These are phyloP conservation scores for Cervus canadensis DNA, from an alignment of 2,113 vertebrate species.

Conservation along the genomic window DNA sequence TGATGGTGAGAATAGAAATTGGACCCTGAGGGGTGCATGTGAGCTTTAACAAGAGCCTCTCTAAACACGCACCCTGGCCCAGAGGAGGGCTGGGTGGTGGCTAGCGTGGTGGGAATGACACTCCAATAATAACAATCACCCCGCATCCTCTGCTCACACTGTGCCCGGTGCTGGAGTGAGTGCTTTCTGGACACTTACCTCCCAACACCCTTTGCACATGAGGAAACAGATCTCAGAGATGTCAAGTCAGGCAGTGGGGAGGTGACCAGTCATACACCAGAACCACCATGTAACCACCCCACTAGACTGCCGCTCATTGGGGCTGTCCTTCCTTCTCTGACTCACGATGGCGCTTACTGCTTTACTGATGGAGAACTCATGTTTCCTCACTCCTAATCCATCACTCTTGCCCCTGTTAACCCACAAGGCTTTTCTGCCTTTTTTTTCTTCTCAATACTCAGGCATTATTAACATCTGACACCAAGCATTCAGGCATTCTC, in stretches of 20 bases:
- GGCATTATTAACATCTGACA: background rate
- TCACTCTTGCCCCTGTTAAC: background rate
- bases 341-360: accelerated
- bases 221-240: background rate
- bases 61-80: background rate
- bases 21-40: background rate
- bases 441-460: background rate
- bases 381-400: background rate
- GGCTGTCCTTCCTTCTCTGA: background rate
- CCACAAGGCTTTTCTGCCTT: background rate
- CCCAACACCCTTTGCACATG: background rate
- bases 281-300: background rate
- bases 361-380: background rate
- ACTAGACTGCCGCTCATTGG: no score
- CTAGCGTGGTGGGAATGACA: accelerated
- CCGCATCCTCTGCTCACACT: accelerated
- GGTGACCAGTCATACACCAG: background rate
- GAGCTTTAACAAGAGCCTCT: background rate
- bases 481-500: background rate
- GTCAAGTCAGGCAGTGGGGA: background rate
- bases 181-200: background rate
- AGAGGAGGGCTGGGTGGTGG: background rate
- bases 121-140: accelerated
- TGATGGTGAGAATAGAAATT: background rate
- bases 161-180: background rate